These are phyloP conservation scores for Drosophila longiperda DNA, from an alignment of 2,888 invertebrate genomes.

Conservation along the genomic window DNA sequence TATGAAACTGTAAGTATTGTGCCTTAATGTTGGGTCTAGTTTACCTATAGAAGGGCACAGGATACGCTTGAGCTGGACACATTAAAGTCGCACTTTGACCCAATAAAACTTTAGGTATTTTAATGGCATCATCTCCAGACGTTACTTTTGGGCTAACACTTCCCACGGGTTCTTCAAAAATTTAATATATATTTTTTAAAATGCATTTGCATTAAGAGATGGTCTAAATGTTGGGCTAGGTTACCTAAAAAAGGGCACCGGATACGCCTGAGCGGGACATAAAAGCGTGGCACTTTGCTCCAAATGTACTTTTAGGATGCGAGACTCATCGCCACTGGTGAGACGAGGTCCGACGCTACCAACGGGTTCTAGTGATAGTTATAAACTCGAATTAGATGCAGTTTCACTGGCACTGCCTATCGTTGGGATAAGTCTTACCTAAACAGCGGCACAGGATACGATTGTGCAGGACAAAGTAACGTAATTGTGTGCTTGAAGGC, in stretches of 20 bases:
- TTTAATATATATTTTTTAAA: background rate
- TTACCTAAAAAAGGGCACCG: slow-evolving; percentile 90
- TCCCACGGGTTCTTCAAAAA: slow-evolving; percentile 85
- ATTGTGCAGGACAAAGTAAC: slow-evolving; percentile 89
- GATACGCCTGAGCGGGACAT: slow-evolving; percentile 89
- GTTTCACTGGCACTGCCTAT: background rate
- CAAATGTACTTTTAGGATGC: slow-evolving; percentile 86
- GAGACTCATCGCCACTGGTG: slow-evolving; percentile 88
- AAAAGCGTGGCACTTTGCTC: slow-evolving; percentile 87
- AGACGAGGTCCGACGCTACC: slow-evolving; percentile 88
- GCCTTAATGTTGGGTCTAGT: slow-evolving; percentile 64
- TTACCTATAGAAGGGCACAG: slow-evolving; percentile 90
- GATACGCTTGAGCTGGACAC: slow-evolving; percentile 92
- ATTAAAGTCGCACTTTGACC: slow-evolving; percentile 87
- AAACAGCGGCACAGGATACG: slow-evolving; percentile 89
- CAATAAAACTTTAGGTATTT: slow-evolving; percentile 84
- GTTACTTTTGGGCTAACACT: slow-evolving; percentile 88
- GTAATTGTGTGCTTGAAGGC: slow-evolving; percentile 85
- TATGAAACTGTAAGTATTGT: background rate
- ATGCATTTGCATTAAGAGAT: background rate
- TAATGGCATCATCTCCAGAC: slow-evolving; percentile 87
- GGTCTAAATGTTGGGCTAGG: slow-evolving; percentile 72
- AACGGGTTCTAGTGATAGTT: slow-evolving; percentile 84
- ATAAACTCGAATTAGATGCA: background rate
- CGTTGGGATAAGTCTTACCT: slow-evolving; percentile 88